These are phyloP conservation scores for Willisornis vidua DNA, from an alignment of 2,113 vertebrate species.

Conservation along the genomic window DNA sequence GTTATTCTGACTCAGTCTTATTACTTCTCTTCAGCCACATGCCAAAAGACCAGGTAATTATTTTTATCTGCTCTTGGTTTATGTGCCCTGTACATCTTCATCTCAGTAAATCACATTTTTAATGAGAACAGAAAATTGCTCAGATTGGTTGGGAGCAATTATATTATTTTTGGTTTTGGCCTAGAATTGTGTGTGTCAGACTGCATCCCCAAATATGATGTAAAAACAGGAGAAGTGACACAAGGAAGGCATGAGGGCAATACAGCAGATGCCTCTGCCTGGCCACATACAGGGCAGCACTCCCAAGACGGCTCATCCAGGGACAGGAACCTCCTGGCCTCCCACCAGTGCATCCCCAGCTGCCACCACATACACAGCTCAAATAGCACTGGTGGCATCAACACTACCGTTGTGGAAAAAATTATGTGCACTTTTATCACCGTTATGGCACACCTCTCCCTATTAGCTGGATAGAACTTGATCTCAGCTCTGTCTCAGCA, in stretches of 20 bases:
- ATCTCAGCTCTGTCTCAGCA: not conserved
- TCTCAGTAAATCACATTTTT: not conserved
- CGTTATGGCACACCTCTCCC: not conserved
- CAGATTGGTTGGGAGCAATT: not conserved
- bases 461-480: not conserved
- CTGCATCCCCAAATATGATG: not conserved
- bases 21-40: not conserved
- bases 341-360: not conserved
- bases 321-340: not conserved
- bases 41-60: not conserved
- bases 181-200: not conserved
- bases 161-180: not conserved
- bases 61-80: not conserved
- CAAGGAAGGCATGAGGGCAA: not conserved
- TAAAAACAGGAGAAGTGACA: not conserved
- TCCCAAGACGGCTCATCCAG: not conserved
- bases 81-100: not conserved
- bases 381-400: not conserved
- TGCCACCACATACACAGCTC: not conserved
- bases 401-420: not conserved
- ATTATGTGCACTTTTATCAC: not conserved
- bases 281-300: accelerated
- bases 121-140: not conserved
- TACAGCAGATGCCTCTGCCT: not conserved
- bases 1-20: not conserved